Conservation (phyloP, 2,797 vertebrate species). For the Dipus sagitta region DNA sequence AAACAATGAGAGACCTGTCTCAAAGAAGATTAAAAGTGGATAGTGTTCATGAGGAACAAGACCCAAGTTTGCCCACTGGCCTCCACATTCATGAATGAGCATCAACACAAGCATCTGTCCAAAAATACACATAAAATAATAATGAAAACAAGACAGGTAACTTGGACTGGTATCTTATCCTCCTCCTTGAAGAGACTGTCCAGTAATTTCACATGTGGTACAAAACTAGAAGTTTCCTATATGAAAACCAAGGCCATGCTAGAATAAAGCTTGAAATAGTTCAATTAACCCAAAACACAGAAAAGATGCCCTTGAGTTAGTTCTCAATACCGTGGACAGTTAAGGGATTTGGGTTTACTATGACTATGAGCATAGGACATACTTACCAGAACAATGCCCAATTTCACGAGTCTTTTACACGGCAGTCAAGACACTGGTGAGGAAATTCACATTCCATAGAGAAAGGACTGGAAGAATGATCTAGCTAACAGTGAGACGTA, state of each 20-base stretch:
- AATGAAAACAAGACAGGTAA: background rate
- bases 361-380: too few species aligned
- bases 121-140: too few species aligned
- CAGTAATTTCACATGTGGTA: background rate
- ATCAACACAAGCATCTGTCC: too few species aligned
- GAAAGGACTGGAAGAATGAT: background rate
- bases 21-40: too few species aligned
- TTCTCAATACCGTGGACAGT: background rate
- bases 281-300: too few species aligned
- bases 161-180: background rate
- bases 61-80: too few species aligned
- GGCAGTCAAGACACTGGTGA: accelerated
- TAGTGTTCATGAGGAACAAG: too few species aligned
- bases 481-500: background rate
- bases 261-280: background rate
- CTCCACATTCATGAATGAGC: too few species aligned
- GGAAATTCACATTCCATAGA: background rate
- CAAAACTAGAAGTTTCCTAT: background rate
- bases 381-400: background rate
- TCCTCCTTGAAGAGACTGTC: background rate
- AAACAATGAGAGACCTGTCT: too few species aligned
- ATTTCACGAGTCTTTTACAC: too few species aligned
- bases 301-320: background rate
- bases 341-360: background rate
- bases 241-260: background rate